A percentile compares a stretch with the other conserved stretches of the same genome.
These are phyloP conservation scores for Trachelus iudaicus DNA, from an alignment of 2,888 invertebrate species.

Conservation along the genomic window DNA sequence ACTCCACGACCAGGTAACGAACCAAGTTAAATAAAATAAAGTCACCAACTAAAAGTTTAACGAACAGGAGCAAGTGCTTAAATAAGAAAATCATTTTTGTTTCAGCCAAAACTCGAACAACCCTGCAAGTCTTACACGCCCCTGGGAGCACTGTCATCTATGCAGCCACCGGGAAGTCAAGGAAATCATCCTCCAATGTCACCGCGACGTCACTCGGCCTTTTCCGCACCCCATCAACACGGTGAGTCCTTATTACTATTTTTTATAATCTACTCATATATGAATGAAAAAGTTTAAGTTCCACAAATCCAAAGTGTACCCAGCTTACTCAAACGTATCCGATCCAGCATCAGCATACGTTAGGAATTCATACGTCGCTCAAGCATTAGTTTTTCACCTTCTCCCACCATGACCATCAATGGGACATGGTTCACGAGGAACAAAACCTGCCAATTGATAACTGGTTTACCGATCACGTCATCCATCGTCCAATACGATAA, in stretches of 20 bases:
- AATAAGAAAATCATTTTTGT: conserved; percentile 5
- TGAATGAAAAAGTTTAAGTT: neutral
- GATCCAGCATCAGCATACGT: neutral
- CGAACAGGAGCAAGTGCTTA: neutral
- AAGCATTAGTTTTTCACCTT: neutral
- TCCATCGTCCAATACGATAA: neutral
- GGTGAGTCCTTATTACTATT: conserved; percentile 62
- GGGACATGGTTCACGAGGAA: neutral
- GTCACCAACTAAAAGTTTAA: neutral
- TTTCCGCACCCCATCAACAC: conserved; percentile 71
- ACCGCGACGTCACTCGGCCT: conserved; percentile 63
- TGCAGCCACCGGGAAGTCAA: conserved; percentile 82
- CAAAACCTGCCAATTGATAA: neutral
- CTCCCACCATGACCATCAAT: neutral
- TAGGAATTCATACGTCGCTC: neutral
- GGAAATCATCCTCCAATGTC: conserved; percentile 63
- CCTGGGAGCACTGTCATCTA: conserved; percentile 84
- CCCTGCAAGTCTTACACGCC: conserved; percentile 82
- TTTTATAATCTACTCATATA: neutral
- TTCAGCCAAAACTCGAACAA: conserved; percentile 57
- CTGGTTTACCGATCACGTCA: neutral
- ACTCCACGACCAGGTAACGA: conserved; percentile 60
- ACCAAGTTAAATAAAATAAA: neutral
- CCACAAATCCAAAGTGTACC: neutral
- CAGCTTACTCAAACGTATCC: neutral